phyloP scores from a whole-genome alignment of 2,113 vertebrate genomes.

The Pseudorhombus dupliciocellatus region DNA sequence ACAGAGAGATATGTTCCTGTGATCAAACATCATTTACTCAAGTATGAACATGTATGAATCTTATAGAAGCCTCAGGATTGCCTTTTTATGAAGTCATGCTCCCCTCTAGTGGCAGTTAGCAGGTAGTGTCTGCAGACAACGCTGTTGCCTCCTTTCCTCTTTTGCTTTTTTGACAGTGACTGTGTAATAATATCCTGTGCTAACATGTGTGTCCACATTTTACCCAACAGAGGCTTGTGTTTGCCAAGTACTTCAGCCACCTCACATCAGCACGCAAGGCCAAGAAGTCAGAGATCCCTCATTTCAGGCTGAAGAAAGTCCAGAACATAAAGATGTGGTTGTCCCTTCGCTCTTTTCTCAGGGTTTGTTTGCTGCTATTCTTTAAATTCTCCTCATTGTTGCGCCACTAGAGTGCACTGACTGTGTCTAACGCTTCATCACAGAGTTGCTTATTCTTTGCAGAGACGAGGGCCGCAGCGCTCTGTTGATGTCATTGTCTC shows the following conservation, averaged over 20 bases:
- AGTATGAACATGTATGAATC: background rate
- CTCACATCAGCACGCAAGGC: slow-evolving; percentile 97
- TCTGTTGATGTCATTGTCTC: slow-evolving; percentile 98
- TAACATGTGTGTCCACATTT: background rate
- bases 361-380: slow-evolving; percentile 78
- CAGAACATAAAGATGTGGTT: slow-evolving; percentile 99
- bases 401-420: background rate
- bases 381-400: too few relatives aligned
- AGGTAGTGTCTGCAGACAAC: background rate
- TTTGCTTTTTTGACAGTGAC: background rate
- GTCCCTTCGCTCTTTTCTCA: slow-evolving; percentile 94
- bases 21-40: background rate
- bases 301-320: slow-evolving; percentile 97
- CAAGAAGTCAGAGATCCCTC: slow-evolving; percentile 96
- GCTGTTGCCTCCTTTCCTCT: background rate
- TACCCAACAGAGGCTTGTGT: slow-evolving; percentile 89
- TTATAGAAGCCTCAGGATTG: background rate
- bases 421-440: background rate
- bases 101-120: slow-evolving; percentile 29
- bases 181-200: background rate
- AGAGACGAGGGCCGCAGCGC: slow-evolving; percentile 96
- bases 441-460: slow-evolving; percentile 45
- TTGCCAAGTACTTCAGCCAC: slow-evolving; percentile 97
- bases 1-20: too few relatives aligned
- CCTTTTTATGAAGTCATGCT: background rate